phyloP scores from a whole-genome alignment of 2,113 vertebrate genomes.

The Megaceryle maxima region DNA sequence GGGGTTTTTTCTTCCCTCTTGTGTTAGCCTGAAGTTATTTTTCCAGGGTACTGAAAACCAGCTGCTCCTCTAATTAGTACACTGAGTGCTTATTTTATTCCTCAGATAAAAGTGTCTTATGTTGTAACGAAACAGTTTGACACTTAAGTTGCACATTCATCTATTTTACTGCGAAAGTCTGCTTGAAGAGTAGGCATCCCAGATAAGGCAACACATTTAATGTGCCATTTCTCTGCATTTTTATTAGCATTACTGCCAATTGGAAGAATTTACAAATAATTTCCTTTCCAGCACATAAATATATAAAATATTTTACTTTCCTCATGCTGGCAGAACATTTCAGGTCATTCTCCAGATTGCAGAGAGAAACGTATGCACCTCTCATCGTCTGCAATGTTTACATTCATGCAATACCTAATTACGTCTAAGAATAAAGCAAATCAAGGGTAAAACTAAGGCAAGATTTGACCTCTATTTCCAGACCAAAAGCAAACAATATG shows the following conservation, averaged over 20 bases:
- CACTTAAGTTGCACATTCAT: slow-evolving; percentile 52
- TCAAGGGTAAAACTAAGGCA: neutral
- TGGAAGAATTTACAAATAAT: slow-evolving; percentile 35
- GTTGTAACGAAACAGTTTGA: slow-evolving; percentile 8
- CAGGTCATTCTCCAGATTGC: neutral
- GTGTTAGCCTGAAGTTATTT: slow-evolving; percentile 32
- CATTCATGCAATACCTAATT: neutral
- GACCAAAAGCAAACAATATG: neutral
- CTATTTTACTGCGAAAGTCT: neutral
- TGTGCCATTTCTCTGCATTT: neutral
- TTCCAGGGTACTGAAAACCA: slow-evolving; percentile 28
- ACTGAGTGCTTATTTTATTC: slow-evolving; percentile 43
- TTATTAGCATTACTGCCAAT: slow-evolving; percentile 25
- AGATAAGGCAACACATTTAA: slow-evolving; percentile 23
- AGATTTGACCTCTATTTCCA: neutral
- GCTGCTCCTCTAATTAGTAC: slow-evolving; percentile 57
- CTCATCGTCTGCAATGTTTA: neutral
- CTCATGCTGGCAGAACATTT: neutral
- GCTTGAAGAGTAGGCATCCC: neutral
- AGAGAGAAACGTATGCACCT: neutral
- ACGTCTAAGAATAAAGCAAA: neutral
- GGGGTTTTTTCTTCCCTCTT: neutral
- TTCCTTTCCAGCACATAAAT: neutral
- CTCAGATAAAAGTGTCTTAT: slow-evolving; percentile 35
- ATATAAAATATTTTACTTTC: neutral